Base-by-base conservation (phyloP, 2,797 vertebrate species). In the Anolis apletophallus region DNA sequence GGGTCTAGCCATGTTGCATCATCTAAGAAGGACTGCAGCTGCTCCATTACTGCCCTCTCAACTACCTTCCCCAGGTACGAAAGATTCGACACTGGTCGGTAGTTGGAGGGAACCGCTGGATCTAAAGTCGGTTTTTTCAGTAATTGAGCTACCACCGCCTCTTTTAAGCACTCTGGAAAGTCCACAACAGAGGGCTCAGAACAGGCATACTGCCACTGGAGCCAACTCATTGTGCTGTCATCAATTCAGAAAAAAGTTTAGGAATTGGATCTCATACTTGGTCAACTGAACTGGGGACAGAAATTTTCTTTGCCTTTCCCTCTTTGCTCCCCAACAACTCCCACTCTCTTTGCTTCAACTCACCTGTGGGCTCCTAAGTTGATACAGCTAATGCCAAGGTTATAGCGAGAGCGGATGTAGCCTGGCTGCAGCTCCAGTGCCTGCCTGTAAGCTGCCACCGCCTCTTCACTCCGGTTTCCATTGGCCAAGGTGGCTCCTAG, bases 351-450 rank as follows among this genome's bases (percentile, higher is more conserved):
- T 52, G 13, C 2, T 1, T 3, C 17, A 64, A 59, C 96, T 97
- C 90, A 99, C 99, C 98, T 98, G 94, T 99, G 99, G 57, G 98
- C 99, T 0, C 99, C 98, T 0, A 99, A 94, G 88, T 99, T 99
- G 90, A 99, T 98, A 71, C 99, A 99, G 93, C 99, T 99, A 93
- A 99, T 99, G 89, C 99, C 99, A 93, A 99, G 94, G 92, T 99
- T 99, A 93, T 99, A 99, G 79, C 99, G 98, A 90, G 99, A 99
- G 57, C 99, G 98, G 83, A 99, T 96, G 1, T 99, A 99, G 36
- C 99, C 99, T 0, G 99, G 99, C 94, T 99, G 99, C 23, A 99
- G 96, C 84, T 99, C 98, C 46, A 99, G 95, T 0, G 99, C 99
- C 92, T 97, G 97, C 81, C 99, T 97, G 94, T 99, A 99, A 0